Evolutionary conservation across 2,113 vertebrate genomes (phyloP).

Genomic region (Rhinolophus ferrumequinum): DNA sequence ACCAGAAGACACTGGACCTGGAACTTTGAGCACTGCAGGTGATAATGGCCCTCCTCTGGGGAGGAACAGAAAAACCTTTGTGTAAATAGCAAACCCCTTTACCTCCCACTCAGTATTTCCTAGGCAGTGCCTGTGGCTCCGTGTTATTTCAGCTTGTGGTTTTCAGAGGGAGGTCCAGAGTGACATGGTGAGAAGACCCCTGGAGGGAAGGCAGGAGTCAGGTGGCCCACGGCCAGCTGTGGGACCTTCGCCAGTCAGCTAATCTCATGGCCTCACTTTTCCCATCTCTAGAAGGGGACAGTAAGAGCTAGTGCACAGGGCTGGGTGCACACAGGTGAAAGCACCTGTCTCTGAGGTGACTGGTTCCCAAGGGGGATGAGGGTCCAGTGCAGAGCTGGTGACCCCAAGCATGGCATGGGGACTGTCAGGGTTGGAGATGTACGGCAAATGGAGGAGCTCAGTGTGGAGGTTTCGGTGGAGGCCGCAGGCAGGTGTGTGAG

Average conservation of each 20-base stretch:
- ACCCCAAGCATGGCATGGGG: background rate
- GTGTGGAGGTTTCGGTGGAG: fast-evolving
- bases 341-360: background rate
- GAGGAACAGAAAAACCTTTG: background rate
- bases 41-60: background rate
- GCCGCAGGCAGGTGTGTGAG: too few relatives aligned
- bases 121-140: background rate
- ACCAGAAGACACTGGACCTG: background rate
- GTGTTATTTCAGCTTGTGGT: constrained; percentile 63
- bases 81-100: constrained; percentile 2
- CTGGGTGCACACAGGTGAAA: fast-evolving
- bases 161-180: background rate
- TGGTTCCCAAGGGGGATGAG: background rate
- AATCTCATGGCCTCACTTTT: background rate
- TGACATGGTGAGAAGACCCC: background rate
- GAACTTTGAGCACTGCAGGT: background rate
- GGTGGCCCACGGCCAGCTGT: background rate
- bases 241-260: background rate
- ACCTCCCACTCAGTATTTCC: background rate
- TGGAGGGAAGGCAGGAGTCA: background rate
- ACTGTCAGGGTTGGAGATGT: background rate
- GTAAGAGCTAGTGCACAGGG: background rate
- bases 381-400: background rate
- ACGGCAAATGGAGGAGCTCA: background rate
- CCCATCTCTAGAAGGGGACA: background rate